phyloP scores from a whole-genome alignment of 2,888 invertebrate genomes.

The Eupeodes latifasciatus region DNA sequence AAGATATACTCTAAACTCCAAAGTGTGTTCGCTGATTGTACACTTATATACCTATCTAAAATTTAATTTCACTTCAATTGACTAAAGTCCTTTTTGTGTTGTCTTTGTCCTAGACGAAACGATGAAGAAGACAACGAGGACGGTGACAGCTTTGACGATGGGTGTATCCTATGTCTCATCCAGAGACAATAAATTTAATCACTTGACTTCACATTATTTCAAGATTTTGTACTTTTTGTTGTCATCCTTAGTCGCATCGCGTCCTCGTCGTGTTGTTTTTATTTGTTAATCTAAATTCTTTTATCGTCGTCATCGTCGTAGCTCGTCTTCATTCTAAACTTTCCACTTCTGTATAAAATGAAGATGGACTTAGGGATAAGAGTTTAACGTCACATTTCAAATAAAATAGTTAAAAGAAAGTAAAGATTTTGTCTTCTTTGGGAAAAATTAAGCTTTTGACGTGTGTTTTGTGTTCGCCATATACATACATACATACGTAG shows the following conservation, averaged over 20 bases:
- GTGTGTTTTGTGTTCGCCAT: background rate
- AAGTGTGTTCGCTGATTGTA: background rate
- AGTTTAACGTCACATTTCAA: conserved; percentile 24
- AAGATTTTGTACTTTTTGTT: conserved; percentile 26
- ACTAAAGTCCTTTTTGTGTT: conserved; percentile 17
- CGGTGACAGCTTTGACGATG: background rate
- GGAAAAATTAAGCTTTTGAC: background rate
- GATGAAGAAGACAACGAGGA: background rate
- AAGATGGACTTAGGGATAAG: conserved; percentile 13
- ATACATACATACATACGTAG: background rate
- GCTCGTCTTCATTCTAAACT: conserved; percentile 25
- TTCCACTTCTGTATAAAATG: conserved; percentile 13
- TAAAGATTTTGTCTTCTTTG: background rate
- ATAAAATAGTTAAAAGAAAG: conserved; percentile 7
- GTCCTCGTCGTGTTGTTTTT: conserved; percentile 8
- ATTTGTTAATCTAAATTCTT: conserved; percentile 68
- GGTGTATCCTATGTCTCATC: conserved; percentile 29
- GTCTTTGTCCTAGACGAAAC: conserved; percentile 1
- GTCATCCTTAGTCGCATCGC: background rate
- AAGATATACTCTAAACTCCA: background rate
- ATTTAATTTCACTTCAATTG: conserved; percentile 44
- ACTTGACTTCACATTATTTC: conserved; percentile 66
- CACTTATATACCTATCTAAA: background rate
- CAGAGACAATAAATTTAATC: conserved; percentile 59
- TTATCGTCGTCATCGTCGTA: conserved; percentile 49